These are phyloP conservation scores for Novumbra hubbsi DNA, from an alignment of 2,797 vertebrate genomes.

Conservation along the genomic window DNA sequence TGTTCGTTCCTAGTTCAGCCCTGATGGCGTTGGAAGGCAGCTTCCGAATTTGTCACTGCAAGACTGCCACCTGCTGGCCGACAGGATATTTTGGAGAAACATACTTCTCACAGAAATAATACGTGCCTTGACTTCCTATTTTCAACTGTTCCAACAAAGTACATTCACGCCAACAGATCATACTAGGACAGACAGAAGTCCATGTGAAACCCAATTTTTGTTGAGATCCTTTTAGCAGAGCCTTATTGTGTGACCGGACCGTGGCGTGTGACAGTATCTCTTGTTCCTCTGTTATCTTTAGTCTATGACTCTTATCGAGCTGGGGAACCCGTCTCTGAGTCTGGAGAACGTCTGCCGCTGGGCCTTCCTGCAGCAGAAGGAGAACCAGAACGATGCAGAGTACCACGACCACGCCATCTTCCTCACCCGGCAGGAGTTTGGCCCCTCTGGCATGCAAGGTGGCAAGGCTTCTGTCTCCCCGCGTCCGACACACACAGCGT, in stretches of 20 bases:
- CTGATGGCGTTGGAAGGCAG: not conserved
- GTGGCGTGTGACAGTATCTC: not conserved
- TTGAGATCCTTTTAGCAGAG: not conserved
- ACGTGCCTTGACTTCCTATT: too few species aligned
- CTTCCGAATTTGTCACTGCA: not conserved
- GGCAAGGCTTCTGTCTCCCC: not conserved
- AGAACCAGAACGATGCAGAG: slow-evolving; percentile 80
- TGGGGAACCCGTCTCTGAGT: slow-evolving; percentile 91
- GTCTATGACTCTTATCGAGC: slow-evolving; percentile 91
- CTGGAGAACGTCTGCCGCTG: slow-evolving; percentile 95
- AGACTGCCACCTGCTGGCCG: not conserved
- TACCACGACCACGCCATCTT: slow-evolving; percentile 96
- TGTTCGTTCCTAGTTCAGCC: not conserved
- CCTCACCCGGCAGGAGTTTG: slow-evolving; percentile 91
- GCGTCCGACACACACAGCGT: slow-evolving; percentile 4
- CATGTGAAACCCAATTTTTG: not conserved
- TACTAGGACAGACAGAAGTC: not conserved
- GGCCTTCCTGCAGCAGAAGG: slow-evolving; percentile 91
- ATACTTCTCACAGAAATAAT: not conserved
- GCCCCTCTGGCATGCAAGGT: slow-evolving; percentile 96
- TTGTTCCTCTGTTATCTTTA: slow-evolving; percentile 46
- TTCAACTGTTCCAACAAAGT: too few species aligned
- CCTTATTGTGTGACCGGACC: not conserved
- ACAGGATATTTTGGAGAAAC: not conserved
- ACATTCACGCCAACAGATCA: not conserved